phyloP scores from a whole-genome alignment of 2,113 vertebrate species.

The Anarhynchus alexandrinus region DNA sequence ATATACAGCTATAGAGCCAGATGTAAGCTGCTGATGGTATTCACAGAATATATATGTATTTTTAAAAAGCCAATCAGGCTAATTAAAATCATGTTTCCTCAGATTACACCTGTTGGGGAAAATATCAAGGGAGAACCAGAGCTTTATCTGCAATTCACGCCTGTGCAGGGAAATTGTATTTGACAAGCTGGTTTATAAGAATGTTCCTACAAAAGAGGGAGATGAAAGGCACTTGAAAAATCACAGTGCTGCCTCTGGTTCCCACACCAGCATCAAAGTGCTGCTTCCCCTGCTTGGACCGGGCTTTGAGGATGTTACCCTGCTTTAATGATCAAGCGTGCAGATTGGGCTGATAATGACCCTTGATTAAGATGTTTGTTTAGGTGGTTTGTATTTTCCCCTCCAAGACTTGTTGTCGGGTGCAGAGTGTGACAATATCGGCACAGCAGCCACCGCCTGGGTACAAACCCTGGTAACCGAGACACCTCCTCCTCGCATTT shows the following conservation, averaged over 20 bases:
- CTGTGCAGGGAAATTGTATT: neutral
- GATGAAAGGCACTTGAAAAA: constrained; percentile 45
- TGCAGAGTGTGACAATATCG: rapidly evolving
- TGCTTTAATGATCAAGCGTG: neutral
- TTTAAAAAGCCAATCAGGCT: neutral
- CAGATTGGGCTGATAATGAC: neutral
- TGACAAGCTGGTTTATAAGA: neutral
- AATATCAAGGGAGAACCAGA: neutral
- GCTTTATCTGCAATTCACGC: neutral
- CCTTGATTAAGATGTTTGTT: constrained; percentile 24
- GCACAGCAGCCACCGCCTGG: rapidly evolving
- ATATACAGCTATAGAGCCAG: neutral
- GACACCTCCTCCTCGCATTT: rapidly evolving
- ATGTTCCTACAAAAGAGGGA: constrained; percentile 18
- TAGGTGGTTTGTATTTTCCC: neutral
- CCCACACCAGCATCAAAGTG: constrained; percentile 55
- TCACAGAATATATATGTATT: neutral
- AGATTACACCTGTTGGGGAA: neutral
- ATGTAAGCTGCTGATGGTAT: neutral
- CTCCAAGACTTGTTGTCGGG: neutral
- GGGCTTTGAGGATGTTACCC: neutral
- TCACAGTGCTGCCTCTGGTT: neutral
- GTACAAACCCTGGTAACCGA: neutral
- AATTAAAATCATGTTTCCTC: neutral
- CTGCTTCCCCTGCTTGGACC: neutral